Evolutionary conservation across 2,113 vertebrate genomes (phyloP).

Genomic region (Cyprinus carpio): DNA sequence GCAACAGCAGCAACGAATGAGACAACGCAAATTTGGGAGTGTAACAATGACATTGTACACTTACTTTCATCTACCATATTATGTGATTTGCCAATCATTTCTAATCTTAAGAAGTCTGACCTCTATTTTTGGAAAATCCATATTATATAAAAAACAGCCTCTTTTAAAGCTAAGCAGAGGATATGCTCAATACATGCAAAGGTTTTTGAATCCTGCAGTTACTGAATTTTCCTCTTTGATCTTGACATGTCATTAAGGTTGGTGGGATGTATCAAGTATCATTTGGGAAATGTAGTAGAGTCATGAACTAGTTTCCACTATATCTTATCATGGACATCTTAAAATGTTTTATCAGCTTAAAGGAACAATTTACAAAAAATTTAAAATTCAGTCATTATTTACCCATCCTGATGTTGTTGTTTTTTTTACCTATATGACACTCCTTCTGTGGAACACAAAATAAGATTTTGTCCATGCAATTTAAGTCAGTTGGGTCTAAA

Average conservation of each 20-base stretch:
- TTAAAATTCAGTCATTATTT: background rate
- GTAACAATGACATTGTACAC: conserved; percentile 54
- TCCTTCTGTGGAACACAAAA: background rate
- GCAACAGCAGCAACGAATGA: conserved; percentile 85
- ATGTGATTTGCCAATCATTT: conserved; percentile 60
- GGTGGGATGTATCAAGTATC: conserved; percentile 21
- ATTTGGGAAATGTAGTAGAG: background rate
- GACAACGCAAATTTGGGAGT: background rate
- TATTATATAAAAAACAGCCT: background rate
- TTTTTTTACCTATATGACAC: background rate
- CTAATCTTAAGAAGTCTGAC: conserved; percentile 19
- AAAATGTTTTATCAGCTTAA: background rate
- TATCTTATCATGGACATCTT: background rate
- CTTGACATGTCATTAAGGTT: background rate
- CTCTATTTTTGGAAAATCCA: background rate
- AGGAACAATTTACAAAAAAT: background rate
- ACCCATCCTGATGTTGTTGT: background rate
- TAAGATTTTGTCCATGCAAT: background rate
- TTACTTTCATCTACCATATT: conserved; percentile 45
- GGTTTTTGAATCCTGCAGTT: background rate
- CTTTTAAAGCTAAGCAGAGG: background rate
- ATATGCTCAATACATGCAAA: background rate
- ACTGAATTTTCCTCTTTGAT: background rate
- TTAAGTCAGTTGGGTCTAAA: background rate
- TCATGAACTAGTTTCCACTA: background rate